phyloP scores from a whole-genome alignment of 1,140 invertebrate genomes.

The Aphis craccivora region DNA sequence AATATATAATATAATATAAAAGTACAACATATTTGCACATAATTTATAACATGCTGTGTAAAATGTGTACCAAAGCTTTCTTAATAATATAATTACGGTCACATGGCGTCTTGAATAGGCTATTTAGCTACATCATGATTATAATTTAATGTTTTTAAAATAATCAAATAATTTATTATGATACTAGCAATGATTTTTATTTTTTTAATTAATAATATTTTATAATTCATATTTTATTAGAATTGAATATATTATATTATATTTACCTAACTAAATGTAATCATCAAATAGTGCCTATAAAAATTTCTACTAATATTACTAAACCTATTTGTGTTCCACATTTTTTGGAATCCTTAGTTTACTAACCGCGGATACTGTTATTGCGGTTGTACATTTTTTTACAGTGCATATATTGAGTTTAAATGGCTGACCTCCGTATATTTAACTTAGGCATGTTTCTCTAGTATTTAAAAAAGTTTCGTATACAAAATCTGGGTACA shows the following conservation, averaged over 20 bases:
- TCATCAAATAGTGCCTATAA: too few species aligned
- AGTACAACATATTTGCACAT: not conserved
- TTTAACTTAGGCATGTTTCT: not conserved
- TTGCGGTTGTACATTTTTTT: not conserved
- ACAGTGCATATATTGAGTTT: not conserved
- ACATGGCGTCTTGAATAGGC: not conserved
- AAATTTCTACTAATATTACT: not conserved
- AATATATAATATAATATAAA: not conserved
- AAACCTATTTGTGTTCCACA: not conserved
- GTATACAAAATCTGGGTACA: not conserved
- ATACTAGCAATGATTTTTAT: not conserved
- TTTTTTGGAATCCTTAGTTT: not conserved
- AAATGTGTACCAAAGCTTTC: not conserved
- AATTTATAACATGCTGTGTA: not conserved
- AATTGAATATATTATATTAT: too few species aligned
- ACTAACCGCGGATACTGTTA: not conserved
- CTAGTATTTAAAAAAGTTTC: not conserved
- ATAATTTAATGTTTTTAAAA: not conserved
- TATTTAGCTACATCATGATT: not conserved
- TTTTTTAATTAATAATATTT: not conserved
- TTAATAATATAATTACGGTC: not conserved
- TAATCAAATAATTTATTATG: not conserved
- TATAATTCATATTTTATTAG: not conserved
- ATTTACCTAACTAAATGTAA: too few species aligned
- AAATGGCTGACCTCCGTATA: not conserved